These are phyloP conservation scores for Calameuta idolon DNA, from an alignment of 2,888 invertebrate species.

Conservation along the genomic window DNA sequence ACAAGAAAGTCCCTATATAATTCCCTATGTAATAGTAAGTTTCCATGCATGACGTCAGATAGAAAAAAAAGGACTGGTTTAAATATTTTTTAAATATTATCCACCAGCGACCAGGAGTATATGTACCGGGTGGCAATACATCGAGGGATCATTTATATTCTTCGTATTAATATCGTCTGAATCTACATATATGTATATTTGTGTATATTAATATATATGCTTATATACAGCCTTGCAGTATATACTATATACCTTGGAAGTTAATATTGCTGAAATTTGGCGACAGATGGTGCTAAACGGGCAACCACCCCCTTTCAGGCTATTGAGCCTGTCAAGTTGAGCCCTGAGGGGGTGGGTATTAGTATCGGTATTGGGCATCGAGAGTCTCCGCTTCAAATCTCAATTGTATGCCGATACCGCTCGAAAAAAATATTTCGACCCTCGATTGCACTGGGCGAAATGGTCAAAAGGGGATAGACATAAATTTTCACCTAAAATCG, in stretches of 20 bases:
- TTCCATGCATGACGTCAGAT: background rate
- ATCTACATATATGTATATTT: too few relatives aligned
- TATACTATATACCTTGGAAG: background rate
- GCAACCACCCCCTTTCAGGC: background rate
- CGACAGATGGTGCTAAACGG: background rate
- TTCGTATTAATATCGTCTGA: background rate
- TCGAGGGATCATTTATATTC: background rate
- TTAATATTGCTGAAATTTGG: background rate
- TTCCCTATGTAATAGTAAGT: background rate
- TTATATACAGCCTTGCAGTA: background rate
- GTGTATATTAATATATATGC: background rate
- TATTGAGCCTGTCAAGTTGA: background rate
- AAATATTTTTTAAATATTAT: background rate
- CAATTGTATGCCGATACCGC: background rate
- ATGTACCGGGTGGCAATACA: background rate
- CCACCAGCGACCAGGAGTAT: background rate
- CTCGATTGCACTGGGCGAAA: background rate
- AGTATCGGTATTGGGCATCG: background rate
- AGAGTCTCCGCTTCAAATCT: background rate
- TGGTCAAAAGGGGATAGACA: background rate
- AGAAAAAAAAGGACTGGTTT: background rate
- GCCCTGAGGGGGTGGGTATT: background rate
- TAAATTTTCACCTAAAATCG: background rate
- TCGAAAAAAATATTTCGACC: background rate
- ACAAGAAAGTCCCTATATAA: background rate